Conservation (phyloP, 2,797 vertebrate species). For the Anableps anableps region DNA sequence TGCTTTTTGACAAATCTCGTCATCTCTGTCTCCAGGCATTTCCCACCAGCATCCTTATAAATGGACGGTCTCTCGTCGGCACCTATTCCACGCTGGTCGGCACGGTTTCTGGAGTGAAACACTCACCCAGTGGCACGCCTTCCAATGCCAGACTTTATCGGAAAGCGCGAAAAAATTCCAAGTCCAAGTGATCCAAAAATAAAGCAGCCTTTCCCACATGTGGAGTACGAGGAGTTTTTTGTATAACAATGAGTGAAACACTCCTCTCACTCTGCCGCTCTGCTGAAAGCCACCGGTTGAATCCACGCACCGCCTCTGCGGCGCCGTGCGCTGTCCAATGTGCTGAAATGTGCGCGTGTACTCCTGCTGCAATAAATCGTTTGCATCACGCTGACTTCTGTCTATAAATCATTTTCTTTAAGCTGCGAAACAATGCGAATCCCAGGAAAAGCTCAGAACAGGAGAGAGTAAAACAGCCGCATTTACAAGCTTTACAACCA, state of each 20-base stretch:
- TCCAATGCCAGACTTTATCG: slow-evolving; percentile 30
- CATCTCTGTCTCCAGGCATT: slow-evolving; percentile 98
- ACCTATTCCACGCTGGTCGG: slow-evolving; percentile 58
- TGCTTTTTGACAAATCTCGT: slow-evolving; percentile 98
- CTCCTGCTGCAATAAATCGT: slow-evolving; percentile 19
- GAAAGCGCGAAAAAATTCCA: slow-evolving; percentile 3
- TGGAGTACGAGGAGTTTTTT: slow-evolving; percentile 15
- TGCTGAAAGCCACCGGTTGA: slow-evolving; percentile 80
- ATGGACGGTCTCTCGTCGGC: slow-evolving; percentile 83
- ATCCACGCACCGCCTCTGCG: slow-evolving; percentile 70
- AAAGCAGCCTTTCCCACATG: slow-evolving; percentile 11
- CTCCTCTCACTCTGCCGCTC: slow-evolving; percentile 27
- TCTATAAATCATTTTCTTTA: neutral
- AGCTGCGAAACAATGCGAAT: neutral
- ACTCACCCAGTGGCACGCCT: slow-evolving; percentile 65
- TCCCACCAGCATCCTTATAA: slow-evolving; percentile 97
- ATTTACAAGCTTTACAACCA: slow-evolving; percentile 33
- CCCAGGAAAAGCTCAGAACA: slow-evolving; percentile 20
- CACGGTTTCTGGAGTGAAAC: slow-evolving; percentile 41
- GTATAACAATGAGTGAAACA: slow-evolving; percentile 16
- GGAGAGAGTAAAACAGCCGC: neutral
- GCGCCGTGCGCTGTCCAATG: slow-evolving; percentile 69
- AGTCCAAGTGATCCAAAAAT: slow-evolving; percentile 38
- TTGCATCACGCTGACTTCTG: neutral
- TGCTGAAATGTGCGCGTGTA: slow-evolving; percentile 66